Conservation (phyloP, 1,140 invertebrate species). For the Drosophila paulistorum region DNA sequence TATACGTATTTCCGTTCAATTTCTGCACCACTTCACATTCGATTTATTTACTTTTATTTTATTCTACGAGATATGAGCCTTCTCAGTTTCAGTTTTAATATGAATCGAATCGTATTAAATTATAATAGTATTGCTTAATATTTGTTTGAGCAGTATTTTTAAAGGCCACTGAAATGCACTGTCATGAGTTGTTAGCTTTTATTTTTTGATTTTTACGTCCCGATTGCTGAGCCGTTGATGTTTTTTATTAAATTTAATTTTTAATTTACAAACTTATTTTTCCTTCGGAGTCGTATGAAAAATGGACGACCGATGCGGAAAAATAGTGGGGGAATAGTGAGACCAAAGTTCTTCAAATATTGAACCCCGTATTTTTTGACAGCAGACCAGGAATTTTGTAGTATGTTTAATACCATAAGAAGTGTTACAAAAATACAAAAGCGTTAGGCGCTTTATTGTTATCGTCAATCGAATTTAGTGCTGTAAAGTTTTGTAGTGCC, state of each 20-base stretch:
- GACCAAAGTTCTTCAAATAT: background rate
- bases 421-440: too few relatives aligned
- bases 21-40: slow-evolving; percentile 74
- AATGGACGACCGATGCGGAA: slow-evolving; percentile 57
- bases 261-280: slow-evolving; percentile 61
- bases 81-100: slow-evolving; percentile 31
- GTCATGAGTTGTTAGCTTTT: slow-evolving; percentile 24
- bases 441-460: too few relatives aligned
- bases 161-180: slow-evolving; percentile 80
- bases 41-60: slow-evolving; percentile 76
- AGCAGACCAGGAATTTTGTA: background rate
- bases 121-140: slow-evolving; percentile 57
- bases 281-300: slow-evolving; percentile 59
- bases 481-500: too few relatives aligned
- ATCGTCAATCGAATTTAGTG: background rate
- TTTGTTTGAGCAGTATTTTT: slow-evolving; percentile 72
- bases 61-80: slow-evolving; percentile 60
- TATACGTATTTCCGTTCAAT: slow-evolving; percentile 39
- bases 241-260: slow-evolving; percentile 4
- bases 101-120: slow-evolving; percentile 37
- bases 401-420: too few relatives aligned
- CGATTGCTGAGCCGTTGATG: slow-evolving; percentile 3
- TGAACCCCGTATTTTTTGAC: background rate
- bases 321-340: slow-evolving; percentile 2
- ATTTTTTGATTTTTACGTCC: background rate